Evolutionary conservation across 2,797 vertebrate species (phyloP), one percentile per base, ranked within the genome.

Genomic region (Microchirus variegatus): DNA sequence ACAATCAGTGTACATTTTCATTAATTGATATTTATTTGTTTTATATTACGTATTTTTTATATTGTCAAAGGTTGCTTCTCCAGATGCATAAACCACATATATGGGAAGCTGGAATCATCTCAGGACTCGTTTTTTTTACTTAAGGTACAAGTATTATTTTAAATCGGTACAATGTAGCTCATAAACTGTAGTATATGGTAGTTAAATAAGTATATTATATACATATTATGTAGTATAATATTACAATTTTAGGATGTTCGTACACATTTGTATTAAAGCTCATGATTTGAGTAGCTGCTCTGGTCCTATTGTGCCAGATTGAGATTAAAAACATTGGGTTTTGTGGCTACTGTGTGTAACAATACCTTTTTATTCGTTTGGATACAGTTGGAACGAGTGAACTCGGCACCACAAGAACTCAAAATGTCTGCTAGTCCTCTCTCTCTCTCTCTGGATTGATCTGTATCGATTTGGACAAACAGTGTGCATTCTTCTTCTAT

Each of bases 341-440:
- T 54, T 57, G 46, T 18, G 35, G 54, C 43, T 54, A 42, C 53
- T 58, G 16, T 66, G 63, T 10, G 0, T 67, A 16, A 67, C 17
- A 16, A 7, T 52, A 9, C 40, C 0, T 50, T 84, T 49, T 46
- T 36, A 46, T 71, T 59, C 53, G 40, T 54, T 51, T 44, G 35
- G 16, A 48, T n/a, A 54, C 48, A 47, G 15, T 56, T 48, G 37
- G 47, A 63, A 63, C 44, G 50, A 60, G 67, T 63, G 19, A 64
- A 59, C 60, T 4, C 26, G 47, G 40, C 53, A 48, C 31, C 36
- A 52, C 17, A 64, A 59, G 70, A 53, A 63, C 65, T 65, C 38
- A 68, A 77, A 80, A 82, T 57, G 67, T 80, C 70, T 6, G 36
- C 60, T 56, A 69, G 57, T 49, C 79, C n/a, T n/a, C n/a, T n/a